A percentile compares a stretch with the other conserved stretches of the same genome.
phyloP scores from a whole-genome alignment of 2,113 vertebrate species.

The Hypocryptadius cinnamomeus region DNA sequence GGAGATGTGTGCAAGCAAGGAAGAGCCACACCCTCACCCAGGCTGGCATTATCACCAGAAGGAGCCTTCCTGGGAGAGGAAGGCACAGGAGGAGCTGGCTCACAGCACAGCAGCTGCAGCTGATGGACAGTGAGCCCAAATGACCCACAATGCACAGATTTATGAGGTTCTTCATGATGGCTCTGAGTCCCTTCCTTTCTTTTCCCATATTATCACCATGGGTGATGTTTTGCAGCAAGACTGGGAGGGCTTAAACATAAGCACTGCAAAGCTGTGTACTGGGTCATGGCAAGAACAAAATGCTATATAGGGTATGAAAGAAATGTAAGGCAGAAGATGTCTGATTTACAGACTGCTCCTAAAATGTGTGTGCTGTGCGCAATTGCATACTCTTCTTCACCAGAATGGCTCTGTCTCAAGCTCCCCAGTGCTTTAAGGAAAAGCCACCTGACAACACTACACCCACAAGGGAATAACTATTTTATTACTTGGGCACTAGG shows the following conservation, averaged over 20 bases:
- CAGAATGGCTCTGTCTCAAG: background rate
- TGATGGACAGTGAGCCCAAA: background rate
- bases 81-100: background rate
- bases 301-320: background rate
- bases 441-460: background rate
- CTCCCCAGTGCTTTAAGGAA: background rate
- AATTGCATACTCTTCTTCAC: background rate
- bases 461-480: background rate
- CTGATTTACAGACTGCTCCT: background rate
- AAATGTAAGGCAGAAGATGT: background rate
- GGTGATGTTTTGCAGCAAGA: background rate
- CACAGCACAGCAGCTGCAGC: background rate
- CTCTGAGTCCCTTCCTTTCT: background rate
- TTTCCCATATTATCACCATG: background rate
- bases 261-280: background rate
- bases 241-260: background rate
- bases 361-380: background rate
- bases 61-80: background rate
- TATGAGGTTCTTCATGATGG: background rate
- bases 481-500: background rate
- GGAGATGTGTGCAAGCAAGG: background rate
- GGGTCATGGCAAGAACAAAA: background rate
- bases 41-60: background rate
- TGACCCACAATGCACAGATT: background rate
- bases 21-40: background rate